A percentile compares a stretch with the other conserved stretches of the same genome.
These are phyloP conservation scores for Rhizoglyphus robini DNA, from an alignment of 1,140 invertebrate genomes.

Conservation along the genomic window DNA sequence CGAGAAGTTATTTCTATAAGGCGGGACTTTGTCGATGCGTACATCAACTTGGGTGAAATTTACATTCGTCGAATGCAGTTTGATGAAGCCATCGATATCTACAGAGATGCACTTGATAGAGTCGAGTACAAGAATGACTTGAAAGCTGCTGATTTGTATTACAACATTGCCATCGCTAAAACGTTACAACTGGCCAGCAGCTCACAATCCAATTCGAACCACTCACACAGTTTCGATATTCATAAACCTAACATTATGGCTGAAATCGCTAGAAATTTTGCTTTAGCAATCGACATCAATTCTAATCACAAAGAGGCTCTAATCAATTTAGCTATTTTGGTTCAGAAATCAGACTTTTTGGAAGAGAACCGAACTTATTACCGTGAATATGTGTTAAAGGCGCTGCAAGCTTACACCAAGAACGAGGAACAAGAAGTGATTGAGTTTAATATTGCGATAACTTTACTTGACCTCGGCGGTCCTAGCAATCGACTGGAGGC, in stretches of 20 bases:
- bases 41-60: conserved; percentile 18
- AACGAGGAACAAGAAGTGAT: not conserved
- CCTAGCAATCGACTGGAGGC: not conserved
- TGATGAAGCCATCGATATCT: not conserved
- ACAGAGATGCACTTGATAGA: not conserved
- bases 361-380: not conserved
- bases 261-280: conserved; percentile 6
- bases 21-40: conserved; percentile 16
- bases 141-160: conserved; percentile 3
- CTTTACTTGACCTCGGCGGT: conserved; percentile 4
- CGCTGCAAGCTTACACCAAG: not conserved
- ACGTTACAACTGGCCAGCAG: not conserved
- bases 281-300: conserved; percentile 4
- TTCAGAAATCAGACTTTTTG: not conserved
- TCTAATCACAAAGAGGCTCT: conserved; percentile 10
- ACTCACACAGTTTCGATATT: not conserved
- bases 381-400: not conserved
- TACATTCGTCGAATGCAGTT: not conserved
- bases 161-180: conserved; percentile 10
- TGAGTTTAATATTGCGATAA: conserved; percentile 14
- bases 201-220: not conserved
- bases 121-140: not conserved
- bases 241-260: not conserved
- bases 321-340: conserved; percentile 16
- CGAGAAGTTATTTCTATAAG: conserved; percentile 9